These are phyloP conservation scores for Saxicola maurus DNA, from an alignment of 2,797 vertebrate genomes.

Conservation along the genomic window DNA sequence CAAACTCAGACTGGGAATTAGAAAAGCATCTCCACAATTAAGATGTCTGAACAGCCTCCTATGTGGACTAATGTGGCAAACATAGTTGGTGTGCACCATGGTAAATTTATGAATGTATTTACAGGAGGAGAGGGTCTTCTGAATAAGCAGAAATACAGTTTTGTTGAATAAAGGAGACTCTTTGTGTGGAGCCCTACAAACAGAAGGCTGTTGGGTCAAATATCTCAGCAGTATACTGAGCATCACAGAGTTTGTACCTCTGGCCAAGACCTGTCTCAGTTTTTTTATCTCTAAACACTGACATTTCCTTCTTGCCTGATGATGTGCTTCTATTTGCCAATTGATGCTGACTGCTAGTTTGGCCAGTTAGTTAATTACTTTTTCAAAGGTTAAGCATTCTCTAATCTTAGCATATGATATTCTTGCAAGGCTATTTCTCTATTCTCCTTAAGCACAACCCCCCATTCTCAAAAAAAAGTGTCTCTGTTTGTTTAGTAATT, in stretches of 20 bases:
- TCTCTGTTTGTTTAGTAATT: neutral
- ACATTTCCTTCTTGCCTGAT: neutral
- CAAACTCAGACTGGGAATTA: neutral
- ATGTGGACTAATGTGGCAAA: neutral
- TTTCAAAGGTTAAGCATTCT: neutral
- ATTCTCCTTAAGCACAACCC: neutral
- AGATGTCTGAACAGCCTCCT: neutral
- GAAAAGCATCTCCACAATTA: neutral
- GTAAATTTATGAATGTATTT: neutral
- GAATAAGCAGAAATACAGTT: neutral
- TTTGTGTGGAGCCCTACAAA: neutral
- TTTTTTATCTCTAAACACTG: neutral
- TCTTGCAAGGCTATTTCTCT: neutral
- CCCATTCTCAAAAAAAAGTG: accelerated
- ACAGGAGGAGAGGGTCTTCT: neutral
- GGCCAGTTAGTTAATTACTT: neutral
- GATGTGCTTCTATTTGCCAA: neutral
- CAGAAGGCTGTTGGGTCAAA: neutral
- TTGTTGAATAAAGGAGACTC: neutral
- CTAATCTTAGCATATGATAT: neutral
- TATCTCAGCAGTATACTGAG: neutral
- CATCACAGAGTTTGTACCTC: neutral
- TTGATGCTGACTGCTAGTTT: neutral
- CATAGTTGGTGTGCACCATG: neutral
- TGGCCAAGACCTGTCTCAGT: neutral